Base-by-base conservation (phyloP, 2,888 invertebrate species). In the Ethmia dodecea region DNA sequence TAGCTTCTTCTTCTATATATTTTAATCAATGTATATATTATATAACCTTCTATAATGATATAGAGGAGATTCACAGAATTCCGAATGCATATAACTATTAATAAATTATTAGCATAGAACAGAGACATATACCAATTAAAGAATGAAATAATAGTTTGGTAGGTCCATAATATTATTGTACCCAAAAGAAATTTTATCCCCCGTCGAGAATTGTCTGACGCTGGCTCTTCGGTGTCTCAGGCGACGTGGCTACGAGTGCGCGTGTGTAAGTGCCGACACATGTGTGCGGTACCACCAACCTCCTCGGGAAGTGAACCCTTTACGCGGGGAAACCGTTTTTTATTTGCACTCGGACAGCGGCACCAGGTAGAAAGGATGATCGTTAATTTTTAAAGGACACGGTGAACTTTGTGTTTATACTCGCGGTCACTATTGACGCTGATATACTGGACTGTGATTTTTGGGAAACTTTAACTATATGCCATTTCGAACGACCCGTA, bases 271-370 rank as follows among this genome's bases (percentile, higher is more conserved):
- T 45, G 50, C 37, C 36, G 22, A n/a, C n/a, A n/a, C 22, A 47
- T 54, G 62, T 51, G 52, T 28, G 35, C 12, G 29, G 30, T 68
- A 62, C 65, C 72, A 68, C 68, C 73, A 76, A 72, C 70, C 71
- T 75, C 68, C 69, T 63, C 87, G 86, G 88, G 88, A 87, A 88
- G 86, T 87, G 79, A 88, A 88, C 87, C 87, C 87, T 87, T 86
- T 86, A 79, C 73, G 79, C 68, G 67, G 76, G 69, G 81, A 80
- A 79, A 80, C 80, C 70, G 76, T 86, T 87, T 87, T 86, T 81
- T 87, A 86, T 84, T 81, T 84, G 86, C 81, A 75, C 75, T 86
- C 78, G 86, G 86, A 80, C 81, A 81, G 76, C 86, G 76, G 75
- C 78, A 74, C 77, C 87, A 88, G 88, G 88, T 88, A 84, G 76